Evolutionary conservation across 2,888 invertebrate species (phyloP).

Genomic region (Minunthozetes semirufus): DNA sequence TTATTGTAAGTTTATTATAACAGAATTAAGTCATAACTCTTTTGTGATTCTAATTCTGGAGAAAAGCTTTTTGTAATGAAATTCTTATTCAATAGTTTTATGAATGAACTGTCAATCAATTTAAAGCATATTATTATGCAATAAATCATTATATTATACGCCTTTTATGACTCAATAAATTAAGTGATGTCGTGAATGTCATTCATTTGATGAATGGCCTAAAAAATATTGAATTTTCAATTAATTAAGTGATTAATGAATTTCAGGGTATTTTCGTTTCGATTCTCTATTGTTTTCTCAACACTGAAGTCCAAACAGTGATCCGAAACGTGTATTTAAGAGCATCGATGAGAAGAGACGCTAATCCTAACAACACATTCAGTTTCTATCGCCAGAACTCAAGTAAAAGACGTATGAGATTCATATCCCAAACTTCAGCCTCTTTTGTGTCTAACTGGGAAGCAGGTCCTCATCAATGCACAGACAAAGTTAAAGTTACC

Average conservation of each 20-base stretch:
- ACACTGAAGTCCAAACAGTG: conserved; percentile 42
- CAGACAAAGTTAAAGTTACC: not conserved
- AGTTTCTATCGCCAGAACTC: conserved; percentile 38
- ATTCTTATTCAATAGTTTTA: no score
- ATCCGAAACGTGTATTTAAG: conserved; percentile 42
- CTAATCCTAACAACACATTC: conserved; percentile 41
- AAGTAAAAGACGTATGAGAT: conserved; percentile 38
- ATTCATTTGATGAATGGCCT: no score
- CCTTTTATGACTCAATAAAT: no score
- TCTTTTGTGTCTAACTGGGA: conserved; percentile 41
- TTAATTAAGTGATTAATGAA: not conserved
- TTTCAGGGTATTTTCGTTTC: conserved; percentile 43
- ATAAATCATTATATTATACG: no score
- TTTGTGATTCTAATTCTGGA: no score
- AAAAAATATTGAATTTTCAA: not conserved
- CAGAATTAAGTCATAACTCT: no score
- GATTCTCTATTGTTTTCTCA: conserved; percentile 43
- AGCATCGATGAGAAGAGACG: conserved; percentile 39
- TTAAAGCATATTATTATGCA: no score
- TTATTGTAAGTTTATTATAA: no score
- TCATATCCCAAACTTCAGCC: conserved; percentile 37
- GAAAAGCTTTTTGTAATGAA: no score
- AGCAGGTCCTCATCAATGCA: conserved; percentile 22
- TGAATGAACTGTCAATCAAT: no score
- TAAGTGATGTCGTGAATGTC: no score